A percentile compares a stretch with the other conserved stretches of the same genome.
Evolutionary conservation across 2,113 vertebrate genomes (phyloP).

Genomic region (Cervus canadensis): DNA sequence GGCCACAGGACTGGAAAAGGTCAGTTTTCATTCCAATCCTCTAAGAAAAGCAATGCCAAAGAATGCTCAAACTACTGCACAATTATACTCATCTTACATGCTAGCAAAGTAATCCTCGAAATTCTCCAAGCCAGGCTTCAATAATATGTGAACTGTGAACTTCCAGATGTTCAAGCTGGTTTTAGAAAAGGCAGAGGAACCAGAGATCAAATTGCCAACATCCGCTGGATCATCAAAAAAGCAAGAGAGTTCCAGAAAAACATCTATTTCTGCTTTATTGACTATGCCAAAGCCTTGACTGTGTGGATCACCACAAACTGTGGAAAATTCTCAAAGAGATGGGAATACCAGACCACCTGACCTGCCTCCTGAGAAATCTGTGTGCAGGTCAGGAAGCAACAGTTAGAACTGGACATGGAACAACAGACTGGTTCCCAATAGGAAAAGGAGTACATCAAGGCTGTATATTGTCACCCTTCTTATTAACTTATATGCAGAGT

Average conservation of each 20-base stretch:
- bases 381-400: background rate
- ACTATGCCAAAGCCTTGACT: background rate
- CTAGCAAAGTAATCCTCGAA: background rate
- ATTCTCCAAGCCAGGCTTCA: background rate
- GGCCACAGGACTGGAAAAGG: background rate
- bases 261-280: background rate
- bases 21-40: background rate
- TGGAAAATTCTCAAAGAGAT: background rate
- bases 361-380: background rate
- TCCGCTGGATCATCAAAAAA: background rate
- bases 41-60: background rate
- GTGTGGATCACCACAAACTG: background rate
- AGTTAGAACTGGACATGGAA: background rate
- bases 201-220: background rate
- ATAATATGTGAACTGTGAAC: fast-evolving
- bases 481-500: background rate
- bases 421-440: background rate
- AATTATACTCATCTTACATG: fast-evolving
- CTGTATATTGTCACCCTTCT: background rate
- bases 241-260: background rate
- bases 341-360: background rate
- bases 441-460: background rate
- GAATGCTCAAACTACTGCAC: background rate
- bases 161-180: background rate
- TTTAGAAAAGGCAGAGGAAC: background rate